These are phyloP conservation scores for Pygoscelis antarcticus DNA, from an alignment of 2,113 vertebrate genomes.

Conservation along the genomic window DNA sequence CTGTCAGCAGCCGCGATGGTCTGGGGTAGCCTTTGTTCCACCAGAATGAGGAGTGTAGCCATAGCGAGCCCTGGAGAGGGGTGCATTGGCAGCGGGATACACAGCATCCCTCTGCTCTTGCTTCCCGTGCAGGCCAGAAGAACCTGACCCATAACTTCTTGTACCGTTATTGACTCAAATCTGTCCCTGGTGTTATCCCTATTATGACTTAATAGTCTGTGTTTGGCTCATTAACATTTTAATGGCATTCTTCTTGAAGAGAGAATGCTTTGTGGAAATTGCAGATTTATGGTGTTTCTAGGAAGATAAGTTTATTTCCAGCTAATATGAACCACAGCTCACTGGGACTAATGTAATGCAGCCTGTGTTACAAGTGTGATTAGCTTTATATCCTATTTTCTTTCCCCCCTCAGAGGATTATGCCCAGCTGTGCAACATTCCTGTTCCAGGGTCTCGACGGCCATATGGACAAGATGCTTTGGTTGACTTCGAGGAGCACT, in stretches of 20 bases:
- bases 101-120: neutral
- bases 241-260: slow-evolving; percentile 30
- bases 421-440: slow-evolving; percentile 91
- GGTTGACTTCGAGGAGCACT: slow-evolving; percentile 79
- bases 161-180: neutral
- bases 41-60: neutral
- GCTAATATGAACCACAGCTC: slow-evolving; percentile 7
- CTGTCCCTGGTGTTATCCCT: slow-evolving; percentile 19
- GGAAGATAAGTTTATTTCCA: slow-evolving; percentile 58
- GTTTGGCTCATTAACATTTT: slow-evolving; percentile 34
- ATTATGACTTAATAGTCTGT: neutral
- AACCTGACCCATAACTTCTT: neutral
- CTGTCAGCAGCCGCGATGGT: neutral
- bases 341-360: slow-evolving; percentile 16
- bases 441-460: slow-evolving; percentile 69
- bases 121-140: neutral
- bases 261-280: slow-evolving; percentile 8
- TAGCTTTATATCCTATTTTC: slow-evolving; percentile 45
- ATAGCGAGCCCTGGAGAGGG: neutral
- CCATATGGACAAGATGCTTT: slow-evolving; percentile 90
- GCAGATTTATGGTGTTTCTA: slow-evolving; percentile 46
- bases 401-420: slow-evolving; percentile 81
- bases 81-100: neutral
- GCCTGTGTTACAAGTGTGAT: slow-evolving; percentile 34
- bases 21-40: neutral